Base-by-base conservation (phyloP, 2,113 vertebrate species). In the Leucopsar rothschildi region DNA sequence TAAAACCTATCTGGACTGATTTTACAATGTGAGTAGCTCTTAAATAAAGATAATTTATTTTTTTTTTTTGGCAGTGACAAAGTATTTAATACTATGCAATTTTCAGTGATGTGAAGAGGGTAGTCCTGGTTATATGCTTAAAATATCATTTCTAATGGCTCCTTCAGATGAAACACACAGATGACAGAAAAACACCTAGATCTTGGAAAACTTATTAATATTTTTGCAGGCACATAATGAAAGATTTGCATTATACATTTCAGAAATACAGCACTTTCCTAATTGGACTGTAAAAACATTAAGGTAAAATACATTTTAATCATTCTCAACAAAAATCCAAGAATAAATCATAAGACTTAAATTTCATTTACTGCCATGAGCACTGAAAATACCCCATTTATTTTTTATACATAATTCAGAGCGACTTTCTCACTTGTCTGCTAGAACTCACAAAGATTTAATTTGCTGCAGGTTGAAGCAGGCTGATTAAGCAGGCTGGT, bases 381-480 rank as follows among this genome's bases (percentile, higher is more conserved):
- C 69, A 96, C 86, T 91, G 68, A 96, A 96, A 96, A 97, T 81
- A 95, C 21, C 70, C 96, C 96, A 93, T 94, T 98, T 96, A 88
- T 86, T 97, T 90, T 97, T 97, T 94, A 97, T 94, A 94, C 83
- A 94, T 92, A 96, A 97, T 95, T 86, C 71, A 96, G 94, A 83
- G n/a, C 47, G 91, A 93, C 96, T 96, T 81, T 95, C 95, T 96
- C 95, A 96, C 91, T 97, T 96, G 93, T 18, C 91, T 96, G 95
- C 77, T 97, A 97, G 92, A 97, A 97, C 84, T 98, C 97, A 96
- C 97, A 96, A 81, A 96, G 97, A 95, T 97, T 97, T 98, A 97
- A 98, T 98, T 93, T 98, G 96, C 95, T 96, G 97, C 97, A 98
- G 96, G 98, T 94, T 97, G 97, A 97, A 98, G 97, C 97, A 98